A percentile compares a stretch with the other conserved stretches of the same genome.
These are phyloP conservation scores for Drosophila nigricruria DNA, from an alignment of 2,888 invertebrate species.

Conservation along the genomic window DNA sequence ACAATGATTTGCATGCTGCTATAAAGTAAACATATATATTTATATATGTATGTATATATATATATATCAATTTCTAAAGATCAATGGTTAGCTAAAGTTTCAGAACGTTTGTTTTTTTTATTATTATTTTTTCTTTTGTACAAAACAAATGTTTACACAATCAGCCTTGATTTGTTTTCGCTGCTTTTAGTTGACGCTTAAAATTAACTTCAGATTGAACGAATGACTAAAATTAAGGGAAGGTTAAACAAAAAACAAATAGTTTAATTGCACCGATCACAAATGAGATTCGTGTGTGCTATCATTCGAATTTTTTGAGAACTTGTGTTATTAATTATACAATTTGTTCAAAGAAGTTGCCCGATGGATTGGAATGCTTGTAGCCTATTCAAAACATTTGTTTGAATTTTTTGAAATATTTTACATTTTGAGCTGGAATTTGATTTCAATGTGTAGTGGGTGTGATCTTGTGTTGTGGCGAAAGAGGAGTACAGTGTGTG, in stretches of 20 bases:
- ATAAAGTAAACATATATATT: constrained; percentile 43
- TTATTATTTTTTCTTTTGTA: constrained; percentile 55
- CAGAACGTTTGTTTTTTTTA: constrained; percentile 39
- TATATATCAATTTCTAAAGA: constrained; percentile 46
- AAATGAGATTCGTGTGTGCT: constrained; percentile 58
- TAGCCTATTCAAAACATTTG: constrained; percentile 52
- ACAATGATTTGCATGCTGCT: constrained; percentile 58
- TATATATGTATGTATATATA: not conserved
- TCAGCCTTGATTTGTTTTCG: constrained; percentile 67
- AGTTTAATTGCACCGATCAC: constrained; percentile 56
- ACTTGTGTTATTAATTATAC: constrained; percentile 36
- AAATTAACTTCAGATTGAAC: constrained; percentile 53
- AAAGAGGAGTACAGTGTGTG: constrained; percentile 37
- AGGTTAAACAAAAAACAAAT: constrained; percentile 44
- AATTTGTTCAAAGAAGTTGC: constrained; percentile 70
- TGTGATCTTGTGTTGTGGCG: constrained; percentile 13
- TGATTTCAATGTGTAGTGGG: constrained; percentile 35
- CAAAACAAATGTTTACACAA: constrained; percentile 70
- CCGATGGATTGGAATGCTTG: constrained; percentile 66
- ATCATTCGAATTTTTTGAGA: constrained; percentile 56
- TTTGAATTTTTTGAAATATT: constrained; percentile 26
- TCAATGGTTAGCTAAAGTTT: constrained; percentile 39
- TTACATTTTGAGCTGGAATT: constrained; percentile 50
- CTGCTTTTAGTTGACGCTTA: constrained; percentile 57
- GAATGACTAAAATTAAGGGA: constrained; percentile 54